Conservation (phyloP, 1,140 invertebrate species). For the Cryptotermes secundus region DNA sequence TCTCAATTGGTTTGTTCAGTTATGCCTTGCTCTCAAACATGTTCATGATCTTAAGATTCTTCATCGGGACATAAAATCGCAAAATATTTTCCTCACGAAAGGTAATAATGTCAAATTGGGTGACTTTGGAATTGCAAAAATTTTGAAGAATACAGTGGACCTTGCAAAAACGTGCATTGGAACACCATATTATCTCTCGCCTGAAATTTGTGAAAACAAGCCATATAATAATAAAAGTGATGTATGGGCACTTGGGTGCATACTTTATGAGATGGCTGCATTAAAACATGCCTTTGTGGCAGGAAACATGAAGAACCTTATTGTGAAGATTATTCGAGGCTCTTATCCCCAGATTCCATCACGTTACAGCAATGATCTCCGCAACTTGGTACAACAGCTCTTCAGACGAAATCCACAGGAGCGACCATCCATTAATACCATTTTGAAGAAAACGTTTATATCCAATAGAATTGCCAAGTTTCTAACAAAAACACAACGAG, state of each 20-base stretch:
- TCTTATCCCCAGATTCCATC: background rate
- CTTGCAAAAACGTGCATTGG: constrained; percentile 69
- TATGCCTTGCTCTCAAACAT: constrained; percentile 69
- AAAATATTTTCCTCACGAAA: constrained; percentile 70
- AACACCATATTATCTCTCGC: constrained; percentile 83
- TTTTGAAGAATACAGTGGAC: constrained; percentile 47
- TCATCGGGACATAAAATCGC: constrained; percentile 74
- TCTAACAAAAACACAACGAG: background rate
- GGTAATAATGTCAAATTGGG: constrained; percentile 68
- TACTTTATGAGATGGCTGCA: constrained; percentile 74
- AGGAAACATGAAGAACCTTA: constrained; percentile 8
- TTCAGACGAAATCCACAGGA: background rate
- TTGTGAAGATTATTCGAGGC: constrained; percentile 11
- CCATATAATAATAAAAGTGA: constrained; percentile 76
- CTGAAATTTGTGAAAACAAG: constrained; percentile 76
- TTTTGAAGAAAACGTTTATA: constrained; percentile 1
- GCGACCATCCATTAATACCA: background rate
- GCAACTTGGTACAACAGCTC: background rate
- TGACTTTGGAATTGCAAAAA: constrained; percentile 77
- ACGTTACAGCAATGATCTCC: background rate
- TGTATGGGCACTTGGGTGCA: constrained; percentile 83
- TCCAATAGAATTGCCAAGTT: background rate
- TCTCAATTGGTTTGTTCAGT: constrained; percentile 56
- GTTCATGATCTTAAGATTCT: constrained; percentile 70
- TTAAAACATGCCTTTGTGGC: constrained; percentile 62